Evolutionary conservation across 1,140 invertebrate genomes (phyloP).

Genomic region (Rhopalosiphum maidis): DNA sequence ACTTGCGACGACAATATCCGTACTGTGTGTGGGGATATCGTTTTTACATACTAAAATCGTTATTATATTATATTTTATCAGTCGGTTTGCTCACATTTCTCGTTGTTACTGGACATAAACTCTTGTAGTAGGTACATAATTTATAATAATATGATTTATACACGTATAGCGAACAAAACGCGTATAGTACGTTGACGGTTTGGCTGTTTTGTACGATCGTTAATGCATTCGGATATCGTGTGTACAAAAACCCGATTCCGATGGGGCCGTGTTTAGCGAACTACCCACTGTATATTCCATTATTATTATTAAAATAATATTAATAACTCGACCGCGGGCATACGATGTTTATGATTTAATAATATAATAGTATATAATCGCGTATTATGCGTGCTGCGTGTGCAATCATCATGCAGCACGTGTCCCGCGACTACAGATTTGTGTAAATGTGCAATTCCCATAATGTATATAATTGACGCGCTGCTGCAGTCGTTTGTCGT

Average conservation of each 20-base stretch:
- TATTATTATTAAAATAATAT: neutral
- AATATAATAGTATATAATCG: neutral
- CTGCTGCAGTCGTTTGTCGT: too few species aligned
- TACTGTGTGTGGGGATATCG: too few species aligned
- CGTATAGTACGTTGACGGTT: neutral
- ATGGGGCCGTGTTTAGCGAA: neutral
- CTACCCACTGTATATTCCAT: neutral
- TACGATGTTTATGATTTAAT: neutral
- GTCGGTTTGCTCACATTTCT: neutral
- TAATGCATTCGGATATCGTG: neutral
- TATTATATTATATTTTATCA: constrained; percentile 1
- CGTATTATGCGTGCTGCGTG: neutral
- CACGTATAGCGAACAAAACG: neutral
- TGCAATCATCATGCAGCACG: neutral
- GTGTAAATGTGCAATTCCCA: too few species aligned
- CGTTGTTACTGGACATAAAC: neutral
- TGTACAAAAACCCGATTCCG: neutral
- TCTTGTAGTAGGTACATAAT: neutral
- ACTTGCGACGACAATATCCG: neutral
- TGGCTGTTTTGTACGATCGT: neutral
- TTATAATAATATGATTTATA: neutral
- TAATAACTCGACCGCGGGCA: neutral
- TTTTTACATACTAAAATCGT: neutral
- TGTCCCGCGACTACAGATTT: neutral
- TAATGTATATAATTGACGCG: too few species aligned